Base-by-base conservation (phyloP, 2,888 invertebrate species). In the Machimus rusticus region DNA sequence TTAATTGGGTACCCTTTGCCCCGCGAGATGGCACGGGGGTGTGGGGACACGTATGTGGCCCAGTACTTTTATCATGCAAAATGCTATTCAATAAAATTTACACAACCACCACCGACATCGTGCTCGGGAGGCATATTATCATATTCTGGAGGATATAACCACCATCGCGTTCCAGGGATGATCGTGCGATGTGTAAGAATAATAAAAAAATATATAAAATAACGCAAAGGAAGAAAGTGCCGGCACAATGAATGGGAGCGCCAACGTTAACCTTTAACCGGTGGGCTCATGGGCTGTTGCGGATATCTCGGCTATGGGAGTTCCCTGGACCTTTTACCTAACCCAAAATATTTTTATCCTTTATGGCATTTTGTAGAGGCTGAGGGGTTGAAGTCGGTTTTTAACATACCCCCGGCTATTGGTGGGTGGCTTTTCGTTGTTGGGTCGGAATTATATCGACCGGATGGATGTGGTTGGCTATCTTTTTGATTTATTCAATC, bases 1-100 rank as follows among this genome's bases (percentile, higher is more conserved):
- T 88, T 88, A 88, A 88, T 88, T 88, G 88, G 87, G 88, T 79
- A 23, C 74, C 87, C 88, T 87, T 88, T 88, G 84, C 87, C 86
- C 82, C 86, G 79, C 28, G 74, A 37, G 74, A 57, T 39, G 16
- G 3, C 16, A 3, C n/a, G 16, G 46, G 39, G 39, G 34, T 34
- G n/a, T 4, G 51, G 51, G 51, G 14, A 51, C 9, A 12, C 14
- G 16, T 82, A 82, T 39, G 19, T 5, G 23, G 12, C 66, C 66
- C 66, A 23, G 66, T 28, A 66, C 66, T 66, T 66, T 66, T 66
- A 66, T 66, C 66, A 57, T 57, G 57, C 57, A 57, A 57, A 57
- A 57, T 57, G 57, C 55, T 82, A 82, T 82, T 82, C 82, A 57
- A 82, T 82, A 82, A 82, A 79, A 57, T 82, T 82, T 57, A 82